Base-by-base conservation (phyloP, 2,888 invertebrate species). In the Cheilosia urbana region DNA sequence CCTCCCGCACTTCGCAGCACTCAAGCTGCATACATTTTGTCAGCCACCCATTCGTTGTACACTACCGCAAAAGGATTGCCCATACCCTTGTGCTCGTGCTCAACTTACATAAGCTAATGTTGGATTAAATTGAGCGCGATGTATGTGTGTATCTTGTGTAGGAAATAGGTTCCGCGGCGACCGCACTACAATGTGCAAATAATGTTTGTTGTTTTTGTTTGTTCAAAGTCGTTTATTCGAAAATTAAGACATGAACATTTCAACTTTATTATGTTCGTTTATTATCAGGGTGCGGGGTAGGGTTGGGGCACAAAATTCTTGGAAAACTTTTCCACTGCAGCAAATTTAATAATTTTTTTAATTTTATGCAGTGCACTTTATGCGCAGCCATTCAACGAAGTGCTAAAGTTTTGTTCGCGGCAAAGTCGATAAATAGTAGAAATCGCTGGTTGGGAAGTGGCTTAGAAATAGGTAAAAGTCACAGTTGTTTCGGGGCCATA, bases 201-300 rank as follows among this genome's bases (percentile, higher is more conserved):
- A 76, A 71, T 84, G 71, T 75, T 79, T 75, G 79, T 69, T 83
- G 73, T 83, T 77, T 49, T 69, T 83, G 73, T 83, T 77, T 49
- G 65, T 49, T 55, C 27, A 58, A 73, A 83, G 73, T 79, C 79
- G 42, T 75, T 75, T 84, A 80, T 75, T n/a, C n/a, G 75, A 84
- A 84, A 80, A 80, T 75, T 55, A 84, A 84, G 60, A 60, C 75
- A 63, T 71, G 53, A 72, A 77, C 65, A 82, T 57, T 72, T 78
- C 21, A 68, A 53, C 82, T 60, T 81, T 65, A 81, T 81, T 81
- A 51, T 65, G 45, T n/a, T 17, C 53, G 2, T 57, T 76, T 45
- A 15, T 40, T 19, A 30, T 5, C 19, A 21, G 34, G 17, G 30
- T 17, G 49, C 45, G 7, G 24, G 17, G 42, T 27, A 45, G 40